These are phyloP conservation scores for Turdus rufiventris DNA, from an alignment of 2,113 vertebrate species.

Conservation along the genomic window DNA sequence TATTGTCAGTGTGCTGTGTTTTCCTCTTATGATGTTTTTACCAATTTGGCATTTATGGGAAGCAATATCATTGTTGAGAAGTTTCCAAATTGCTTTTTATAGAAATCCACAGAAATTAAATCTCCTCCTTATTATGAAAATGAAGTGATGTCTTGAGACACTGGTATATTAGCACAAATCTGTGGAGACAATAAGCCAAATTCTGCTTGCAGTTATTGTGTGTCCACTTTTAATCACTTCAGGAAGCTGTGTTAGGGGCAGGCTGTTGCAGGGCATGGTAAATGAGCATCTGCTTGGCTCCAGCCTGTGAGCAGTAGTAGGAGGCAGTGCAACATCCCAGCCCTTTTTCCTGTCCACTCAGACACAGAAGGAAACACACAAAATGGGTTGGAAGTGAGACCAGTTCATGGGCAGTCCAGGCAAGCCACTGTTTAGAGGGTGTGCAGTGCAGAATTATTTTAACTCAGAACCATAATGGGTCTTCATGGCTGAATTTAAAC, in stretches of 20 bases:
- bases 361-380: not conserved
- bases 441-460: not conserved
- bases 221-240: conserved; percentile 6
- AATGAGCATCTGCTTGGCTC: not conserved
- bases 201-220: conserved; percentile 5
- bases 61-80: conserved; percentile 62
- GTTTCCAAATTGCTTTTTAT: conserved; percentile 69
- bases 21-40: conserved; percentile 48
- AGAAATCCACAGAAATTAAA: conserved; percentile 60
- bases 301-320: not conserved
- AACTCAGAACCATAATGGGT: not conserved
- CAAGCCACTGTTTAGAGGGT: not conserved
- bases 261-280: not conserved
- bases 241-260: not conserved
- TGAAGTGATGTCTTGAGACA: conserved; percentile 54
- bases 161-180: conserved; percentile 33
- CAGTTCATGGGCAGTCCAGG: not conserved
- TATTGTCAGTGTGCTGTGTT: conserved; percentile 19
- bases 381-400: not conserved
- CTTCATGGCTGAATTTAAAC: not conserved
- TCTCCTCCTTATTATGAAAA: conserved; percentile 67
- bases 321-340: not conserved
- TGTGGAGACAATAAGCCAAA: conserved; percentile 29
- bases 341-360: fast-evolving
- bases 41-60: conserved; percentile 57